Evolutionary conservation across 1,140 invertebrate species (phyloP).

Genomic region (Chironomus striatipennis): DNA sequence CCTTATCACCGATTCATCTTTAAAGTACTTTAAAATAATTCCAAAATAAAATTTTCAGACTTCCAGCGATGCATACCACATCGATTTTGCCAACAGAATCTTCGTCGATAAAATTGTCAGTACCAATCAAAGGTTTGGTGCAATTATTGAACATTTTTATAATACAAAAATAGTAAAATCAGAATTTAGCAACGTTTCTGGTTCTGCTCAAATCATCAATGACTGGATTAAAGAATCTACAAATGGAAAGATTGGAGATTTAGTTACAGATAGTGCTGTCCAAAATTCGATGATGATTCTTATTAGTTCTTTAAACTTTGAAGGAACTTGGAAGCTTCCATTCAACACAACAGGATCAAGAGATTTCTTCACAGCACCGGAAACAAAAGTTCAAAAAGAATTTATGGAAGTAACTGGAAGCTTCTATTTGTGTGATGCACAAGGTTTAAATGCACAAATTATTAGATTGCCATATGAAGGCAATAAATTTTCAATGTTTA

Average conservation of each 20-base stretch:
- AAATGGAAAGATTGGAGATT: conserved; percentile 53
- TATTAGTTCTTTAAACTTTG: conserved; percentile 73
- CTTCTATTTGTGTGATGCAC: conserved; percentile 56
- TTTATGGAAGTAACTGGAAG: conserved; percentile 57
- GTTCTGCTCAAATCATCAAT: conserved; percentile 54
- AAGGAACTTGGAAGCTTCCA: conserved; percentile 64
- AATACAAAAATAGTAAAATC: conserved; percentile 51
- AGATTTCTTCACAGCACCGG: conserved; percentile 47
- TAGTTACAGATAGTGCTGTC: conserved; percentile 51
- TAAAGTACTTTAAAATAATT: too few species aligned
- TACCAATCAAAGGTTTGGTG: conserved; percentile 48
- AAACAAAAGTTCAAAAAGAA: conserved; percentile 42
- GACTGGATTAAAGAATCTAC: conserved; percentile 62
- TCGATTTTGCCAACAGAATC: conserved; percentile 57
- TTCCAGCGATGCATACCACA: conserved; percentile 43
- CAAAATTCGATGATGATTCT: conserved; percentile 55
- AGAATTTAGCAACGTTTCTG: conserved; percentile 49
- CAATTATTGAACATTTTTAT: conserved; percentile 43
- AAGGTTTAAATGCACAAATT: conserved; percentile 59
- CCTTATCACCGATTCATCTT: too few species aligned
- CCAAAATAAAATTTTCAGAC: conserved; percentile 30
- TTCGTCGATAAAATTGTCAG: conserved; percentile 49
- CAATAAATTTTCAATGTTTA: conserved; percentile 58
- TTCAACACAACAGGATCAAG: conserved; percentile 44
- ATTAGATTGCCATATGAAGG: conserved; percentile 70